A percentile compares a stretch with the other conserved stretches of the same genome.
phyloP scores from a whole-genome alignment of 2,113 vertebrate genomes.

The Nothocercus julius region DNA sequence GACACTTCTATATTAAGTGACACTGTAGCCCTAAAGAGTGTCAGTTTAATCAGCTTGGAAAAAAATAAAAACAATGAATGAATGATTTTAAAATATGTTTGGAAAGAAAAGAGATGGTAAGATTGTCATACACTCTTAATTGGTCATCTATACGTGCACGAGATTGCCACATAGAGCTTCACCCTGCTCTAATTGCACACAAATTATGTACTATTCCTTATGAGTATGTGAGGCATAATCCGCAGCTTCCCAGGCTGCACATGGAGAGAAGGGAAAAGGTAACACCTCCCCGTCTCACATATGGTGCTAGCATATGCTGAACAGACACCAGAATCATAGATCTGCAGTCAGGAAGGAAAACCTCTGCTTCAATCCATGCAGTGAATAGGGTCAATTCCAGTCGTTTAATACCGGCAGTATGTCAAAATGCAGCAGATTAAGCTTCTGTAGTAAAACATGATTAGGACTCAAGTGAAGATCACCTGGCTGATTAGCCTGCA shows the following conservation, averaged over 20 bases:
- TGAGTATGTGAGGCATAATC: not conserved
- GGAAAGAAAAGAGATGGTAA: not conserved
- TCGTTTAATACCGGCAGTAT: not conserved
- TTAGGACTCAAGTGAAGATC: not conserved
- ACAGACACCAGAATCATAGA: not conserved
- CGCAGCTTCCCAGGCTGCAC: not conserved
- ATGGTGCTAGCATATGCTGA: constrained; percentile 52
- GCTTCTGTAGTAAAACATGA: not conserved
- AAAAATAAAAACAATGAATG: accelerated
- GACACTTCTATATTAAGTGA: not conserved
- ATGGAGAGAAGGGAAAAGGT: not conserved
- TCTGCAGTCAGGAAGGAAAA: not conserved
- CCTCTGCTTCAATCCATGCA: not conserved
- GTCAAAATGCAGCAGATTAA: not conserved
- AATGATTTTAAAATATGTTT: not conserved
- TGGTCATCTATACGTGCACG: not conserved
- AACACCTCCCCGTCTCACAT: constrained; percentile 44
- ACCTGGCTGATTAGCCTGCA: not conserved
- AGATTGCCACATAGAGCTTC: not conserved
- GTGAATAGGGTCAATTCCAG: constrained; percentile 3
- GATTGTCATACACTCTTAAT: not conserved
- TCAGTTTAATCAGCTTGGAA: not conserved
- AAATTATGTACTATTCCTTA: not conserved
- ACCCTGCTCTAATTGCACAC: not conserved
- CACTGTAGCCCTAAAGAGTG: not conserved